phyloP scores from a whole-genome alignment of 2,797 vertebrate species.

The Coranthus polyacanthus region DNA sequence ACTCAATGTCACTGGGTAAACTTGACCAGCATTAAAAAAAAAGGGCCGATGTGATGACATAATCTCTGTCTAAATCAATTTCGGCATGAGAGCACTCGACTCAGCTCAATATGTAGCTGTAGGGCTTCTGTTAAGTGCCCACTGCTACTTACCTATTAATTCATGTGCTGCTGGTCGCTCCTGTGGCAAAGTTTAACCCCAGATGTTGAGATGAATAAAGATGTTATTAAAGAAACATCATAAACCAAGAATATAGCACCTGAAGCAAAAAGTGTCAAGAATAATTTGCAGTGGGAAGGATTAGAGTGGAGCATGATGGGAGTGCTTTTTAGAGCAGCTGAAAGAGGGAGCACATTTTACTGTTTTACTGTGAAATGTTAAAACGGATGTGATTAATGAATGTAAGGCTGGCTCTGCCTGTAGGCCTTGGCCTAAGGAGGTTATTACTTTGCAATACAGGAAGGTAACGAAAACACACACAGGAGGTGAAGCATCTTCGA shows the following conservation, averaged over 20 bases:
- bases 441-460: not conserved
- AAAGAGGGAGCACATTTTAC: conserved; percentile 7
- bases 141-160: conserved; percentile 78
- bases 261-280: conserved; percentile 4
- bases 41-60: conserved; percentile 68
- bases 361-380: conserved; percentile 14
- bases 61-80: conserved; percentile 83
- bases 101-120: conserved; percentile 80
- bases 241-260: conserved; percentile 8
- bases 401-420: not conserved
- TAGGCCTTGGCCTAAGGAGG: conserved; percentile 7
- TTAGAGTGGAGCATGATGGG: conserved; percentile 13
- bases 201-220: conserved; percentile 40
- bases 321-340: too few species aligned
- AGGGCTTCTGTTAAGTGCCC: conserved; percentile 81
- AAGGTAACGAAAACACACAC: too few species aligned
- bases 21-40: conserved; percentile 59
- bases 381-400: conserved; percentile 20
- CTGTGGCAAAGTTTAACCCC: conserved; percentile 53
- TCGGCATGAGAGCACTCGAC: conserved; percentile 76
- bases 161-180: conserved; percentile 65
- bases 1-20: conserved; percentile 52
- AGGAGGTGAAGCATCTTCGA: not conserved
- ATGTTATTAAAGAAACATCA: conserved; percentile 17
- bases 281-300: conserved; percentile 18